Evolutionary conservation across 1,140 invertebrate species (phyloP).

Genomic region (Campodea augens): DNA sequence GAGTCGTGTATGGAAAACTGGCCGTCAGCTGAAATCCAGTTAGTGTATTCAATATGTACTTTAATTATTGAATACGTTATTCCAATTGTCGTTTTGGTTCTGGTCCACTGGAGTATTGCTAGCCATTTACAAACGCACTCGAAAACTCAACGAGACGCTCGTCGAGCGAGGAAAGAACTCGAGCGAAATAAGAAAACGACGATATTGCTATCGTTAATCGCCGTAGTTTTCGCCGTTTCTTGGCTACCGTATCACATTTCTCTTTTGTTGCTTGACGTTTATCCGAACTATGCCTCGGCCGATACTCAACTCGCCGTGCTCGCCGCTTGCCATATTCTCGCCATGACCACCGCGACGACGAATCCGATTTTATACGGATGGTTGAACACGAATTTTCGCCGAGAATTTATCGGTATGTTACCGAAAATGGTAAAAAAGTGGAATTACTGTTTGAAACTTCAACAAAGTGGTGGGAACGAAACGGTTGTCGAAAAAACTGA

Average conservation of each 20-base stretch:
- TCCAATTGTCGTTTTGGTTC: constrained; percentile 29
- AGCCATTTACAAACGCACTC: constrained; percentile 23
- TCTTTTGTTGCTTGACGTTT: constrained; percentile 26
- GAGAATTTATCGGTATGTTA: constrained; percentile 23
- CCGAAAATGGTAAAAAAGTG: too few relatives aligned
- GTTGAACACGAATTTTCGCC: constrained; percentile 30
- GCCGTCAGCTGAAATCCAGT: constrained; percentile 24
- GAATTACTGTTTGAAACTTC: too few relatives aligned
- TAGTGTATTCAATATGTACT: constrained; percentile 29
- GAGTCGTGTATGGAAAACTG: constrained; percentile 26
- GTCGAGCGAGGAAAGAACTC: constrained; percentile 21
- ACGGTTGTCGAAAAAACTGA: too few relatives aligned
- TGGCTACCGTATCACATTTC: constrained; percentile 35
- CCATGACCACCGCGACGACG: constrained; percentile 31
- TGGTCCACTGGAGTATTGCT: constrained; percentile 32
- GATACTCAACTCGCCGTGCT: constrained; percentile 25
- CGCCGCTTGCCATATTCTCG: constrained; percentile 32
- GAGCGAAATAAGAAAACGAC: constrained; percentile 31
- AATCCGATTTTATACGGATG: constrained; percentile 35
- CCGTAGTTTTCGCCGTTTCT: constrained; percentile 26
- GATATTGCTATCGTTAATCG: constrained; percentile 19
- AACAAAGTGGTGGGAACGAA: too few relatives aligned
- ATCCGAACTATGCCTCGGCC: constrained; percentile 19
- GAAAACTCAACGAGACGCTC: constrained; percentile 12
- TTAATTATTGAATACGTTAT: constrained; percentile 33